A percentile compares a stretch with the other conserved stretches of the same genome.
Conservation (phyloP, 2,888 invertebrate genomes). For the Lepidonotus clava region DNA sequence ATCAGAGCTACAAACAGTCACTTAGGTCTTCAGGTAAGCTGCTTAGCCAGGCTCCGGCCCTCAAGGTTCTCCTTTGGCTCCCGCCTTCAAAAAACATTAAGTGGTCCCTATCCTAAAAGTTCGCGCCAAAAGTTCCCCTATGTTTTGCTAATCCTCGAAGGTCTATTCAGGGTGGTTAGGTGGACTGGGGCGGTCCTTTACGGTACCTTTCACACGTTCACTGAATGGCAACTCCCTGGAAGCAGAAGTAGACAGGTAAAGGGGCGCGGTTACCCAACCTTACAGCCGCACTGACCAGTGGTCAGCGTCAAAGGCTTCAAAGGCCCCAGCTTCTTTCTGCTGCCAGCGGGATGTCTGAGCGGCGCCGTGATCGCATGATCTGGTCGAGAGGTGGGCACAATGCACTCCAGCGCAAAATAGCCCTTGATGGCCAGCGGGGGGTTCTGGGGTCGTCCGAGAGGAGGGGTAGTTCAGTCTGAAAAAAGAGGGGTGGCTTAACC, state of each 20-base stretch:
- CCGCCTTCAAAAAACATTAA: not conserved
- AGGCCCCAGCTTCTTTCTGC: slow-evolving; percentile 11
- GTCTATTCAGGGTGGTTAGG: not conserved
- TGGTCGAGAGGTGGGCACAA: not conserved
- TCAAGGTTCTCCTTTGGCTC: not conserved
- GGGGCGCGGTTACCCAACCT: slow-evolving; percentile 42
- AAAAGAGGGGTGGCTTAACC: not conserved
- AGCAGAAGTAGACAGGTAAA: not conserved
- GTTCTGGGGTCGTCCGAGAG: not conserved
- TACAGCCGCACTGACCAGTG: not conserved
- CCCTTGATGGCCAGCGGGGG: slow-evolving; percentile 46
- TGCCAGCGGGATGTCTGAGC: not conserved
- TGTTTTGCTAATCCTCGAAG: not conserved
- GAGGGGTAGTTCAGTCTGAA: not conserved
- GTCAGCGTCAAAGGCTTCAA: slow-evolving; percentile 6
- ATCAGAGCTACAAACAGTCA: slow-evolving; percentile 18
- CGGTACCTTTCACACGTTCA: slow-evolving; percentile 13
- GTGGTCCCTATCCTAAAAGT: not conserved
- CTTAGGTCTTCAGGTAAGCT: not conserved
- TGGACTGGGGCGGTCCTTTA: not conserved
- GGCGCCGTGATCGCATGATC: slow-evolving; percentile 44
- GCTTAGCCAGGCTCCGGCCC: not conserved
- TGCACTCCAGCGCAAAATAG: slow-evolving; percentile 9
- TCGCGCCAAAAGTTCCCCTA: not conserved
- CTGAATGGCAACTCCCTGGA: not conserved